phyloP scores from a whole-genome alignment of 2,113 vertebrate genomes.

The Merops nubicus region DNA sequence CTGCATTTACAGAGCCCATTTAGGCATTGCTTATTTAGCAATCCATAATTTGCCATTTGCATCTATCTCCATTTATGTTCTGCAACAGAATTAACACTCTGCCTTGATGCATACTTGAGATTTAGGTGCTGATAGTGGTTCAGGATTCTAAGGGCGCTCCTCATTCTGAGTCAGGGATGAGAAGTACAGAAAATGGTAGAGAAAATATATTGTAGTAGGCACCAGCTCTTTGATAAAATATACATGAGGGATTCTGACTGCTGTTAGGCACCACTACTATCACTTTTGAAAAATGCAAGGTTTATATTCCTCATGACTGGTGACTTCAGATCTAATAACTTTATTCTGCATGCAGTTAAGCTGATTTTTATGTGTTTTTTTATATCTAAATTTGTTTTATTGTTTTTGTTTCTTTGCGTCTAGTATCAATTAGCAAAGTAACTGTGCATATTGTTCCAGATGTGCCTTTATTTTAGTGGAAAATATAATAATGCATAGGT shows the following conservation, averaged over 20 bases:
- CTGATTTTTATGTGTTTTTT: background rate
- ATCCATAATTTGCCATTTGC: background rate
- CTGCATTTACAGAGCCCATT: constrained; percentile 2
- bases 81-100: background rate
- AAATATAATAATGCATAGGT: background rate
- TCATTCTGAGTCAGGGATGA: background rate
- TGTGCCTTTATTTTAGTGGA: background rate
- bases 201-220: background rate
- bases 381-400: background rate
- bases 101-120: rapidly evolving
- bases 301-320: background rate
- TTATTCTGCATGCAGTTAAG: background rate
- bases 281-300: background rate
- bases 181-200: background rate
- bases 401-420: background rate
- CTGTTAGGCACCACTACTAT: background rate
- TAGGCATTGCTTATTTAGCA: constrained; percentile 2
- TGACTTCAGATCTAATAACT: background rate
- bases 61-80: background rate
- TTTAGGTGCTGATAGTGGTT: background rate
- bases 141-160: background rate
- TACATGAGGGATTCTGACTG: background rate
- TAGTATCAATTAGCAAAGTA: background rate
- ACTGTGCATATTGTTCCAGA: background rate
- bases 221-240: background rate